Conservation (phyloP, 2,888 invertebrate genomes). For the Stenodera caucasica region DNA sequence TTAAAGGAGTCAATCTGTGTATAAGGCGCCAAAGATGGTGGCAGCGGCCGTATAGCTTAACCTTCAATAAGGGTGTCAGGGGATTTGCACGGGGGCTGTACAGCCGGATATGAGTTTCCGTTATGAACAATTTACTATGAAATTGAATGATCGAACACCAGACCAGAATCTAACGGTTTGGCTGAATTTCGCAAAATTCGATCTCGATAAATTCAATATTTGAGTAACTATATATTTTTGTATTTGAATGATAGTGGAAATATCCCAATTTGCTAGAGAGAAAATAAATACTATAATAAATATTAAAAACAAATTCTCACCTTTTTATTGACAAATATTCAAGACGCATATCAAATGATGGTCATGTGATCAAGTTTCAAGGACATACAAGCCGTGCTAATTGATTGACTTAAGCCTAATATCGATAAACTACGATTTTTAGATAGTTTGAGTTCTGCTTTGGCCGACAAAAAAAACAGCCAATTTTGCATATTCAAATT, state of each 20-base stretch:
- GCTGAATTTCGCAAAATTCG: slow-evolving; percentile 27
- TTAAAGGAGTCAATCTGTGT: background rate
- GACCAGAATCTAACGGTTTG: slow-evolving; percentile 22
- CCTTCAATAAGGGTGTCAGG: slow-evolving; percentile 25
- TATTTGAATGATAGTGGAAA: background rate
- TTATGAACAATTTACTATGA: slow-evolving; percentile 75
- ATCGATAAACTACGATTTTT: background rate
- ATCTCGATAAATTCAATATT: slow-evolving; percentile 14
- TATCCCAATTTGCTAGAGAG: background rate
- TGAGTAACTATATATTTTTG: background rate
- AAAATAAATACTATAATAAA: too few relatives aligned
- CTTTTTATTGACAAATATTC: too few relatives aligned
- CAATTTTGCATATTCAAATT: background rate
- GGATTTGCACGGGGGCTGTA: slow-evolving; percentile 30
- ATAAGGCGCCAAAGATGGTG: background rate
- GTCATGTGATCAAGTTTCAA: background rate
- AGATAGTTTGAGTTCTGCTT: too few relatives aligned
- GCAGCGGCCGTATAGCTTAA: background rate
- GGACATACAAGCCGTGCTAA: background rate
- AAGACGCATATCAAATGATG: too few relatives aligned
- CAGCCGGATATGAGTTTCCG: slow-evolving; percentile 84
- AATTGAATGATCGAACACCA: slow-evolving; percentile 51
- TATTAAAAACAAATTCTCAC: too few relatives aligned
- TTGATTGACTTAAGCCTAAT: background rate
- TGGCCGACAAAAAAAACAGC: background rate